Evolutionary conservation across 2,113 vertebrate genomes (phyloP).

Genomic region (Conger conger): DNA sequence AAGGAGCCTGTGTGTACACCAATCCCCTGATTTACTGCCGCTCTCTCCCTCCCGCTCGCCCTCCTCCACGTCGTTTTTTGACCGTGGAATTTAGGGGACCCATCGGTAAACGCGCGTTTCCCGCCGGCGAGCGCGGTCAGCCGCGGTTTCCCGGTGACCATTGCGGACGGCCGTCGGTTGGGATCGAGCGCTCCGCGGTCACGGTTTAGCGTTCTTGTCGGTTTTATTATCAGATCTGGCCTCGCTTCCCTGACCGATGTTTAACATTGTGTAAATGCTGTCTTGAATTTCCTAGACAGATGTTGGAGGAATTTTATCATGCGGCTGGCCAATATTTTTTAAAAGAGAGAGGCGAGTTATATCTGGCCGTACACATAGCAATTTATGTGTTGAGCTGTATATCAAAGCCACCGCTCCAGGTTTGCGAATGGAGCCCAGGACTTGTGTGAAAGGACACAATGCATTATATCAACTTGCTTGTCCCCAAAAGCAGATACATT

Average conservation of each 20-base stretch:
- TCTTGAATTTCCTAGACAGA: conserved; percentile 67
- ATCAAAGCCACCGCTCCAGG: conserved; percentile 5
- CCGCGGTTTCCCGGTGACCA: neutral
- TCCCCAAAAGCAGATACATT: neutral
- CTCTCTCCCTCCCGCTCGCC: conserved; percentile 64
- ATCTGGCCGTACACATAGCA: conserved; percentile 54
- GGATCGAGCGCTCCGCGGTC: conserved; percentile 1
- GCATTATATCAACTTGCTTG: neutral
- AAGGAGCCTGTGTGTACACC: conserved; percentile 45
- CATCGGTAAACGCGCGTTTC: conserved; percentile 37
- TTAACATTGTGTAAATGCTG: conserved; percentile 61
- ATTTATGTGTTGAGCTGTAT: conserved; percentile 48
- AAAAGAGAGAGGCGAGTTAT: conserved; percentile 34
- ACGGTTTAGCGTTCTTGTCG: conserved; percentile 41
- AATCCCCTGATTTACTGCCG: conserved; percentile 63
- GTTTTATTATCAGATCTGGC: conserved; percentile 63
- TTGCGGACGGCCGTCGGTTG: neutral
- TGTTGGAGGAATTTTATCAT: conserved; percentile 62
- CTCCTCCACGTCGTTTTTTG: conserved; percentile 56
- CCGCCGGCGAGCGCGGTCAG: conserved; percentile 14
- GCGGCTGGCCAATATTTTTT: conserved; percentile 51
- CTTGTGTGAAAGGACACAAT: conserved; percentile 7
- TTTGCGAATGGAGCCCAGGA: conserved; percentile 25
- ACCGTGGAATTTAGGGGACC: conserved; percentile 62
- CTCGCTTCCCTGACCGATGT: conserved; percentile 51